These are phyloP conservation scores for Labrus mixtus DNA, from an alignment of 2,113 vertebrate species.

Conservation along the genomic window DNA sequence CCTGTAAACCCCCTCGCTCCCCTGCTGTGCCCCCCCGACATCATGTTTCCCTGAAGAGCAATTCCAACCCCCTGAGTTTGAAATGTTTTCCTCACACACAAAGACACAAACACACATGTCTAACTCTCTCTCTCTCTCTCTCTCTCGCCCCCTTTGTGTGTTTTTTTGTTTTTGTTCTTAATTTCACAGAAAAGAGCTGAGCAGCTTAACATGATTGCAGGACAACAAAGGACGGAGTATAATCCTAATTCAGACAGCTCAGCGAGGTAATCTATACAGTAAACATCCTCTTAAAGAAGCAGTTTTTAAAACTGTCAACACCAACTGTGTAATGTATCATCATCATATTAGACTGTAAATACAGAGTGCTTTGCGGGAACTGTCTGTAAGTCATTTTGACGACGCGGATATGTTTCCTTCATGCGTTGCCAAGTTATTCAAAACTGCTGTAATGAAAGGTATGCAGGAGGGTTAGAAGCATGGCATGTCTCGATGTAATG, in stretches of 20 bases:
- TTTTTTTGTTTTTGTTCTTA: slow-evolving; percentile 63
- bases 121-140: not conserved
- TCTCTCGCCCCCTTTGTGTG: slow-evolving; percentile 42
- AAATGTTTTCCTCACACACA: slow-evolving; percentile 10
- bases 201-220: slow-evolving; percentile 59
- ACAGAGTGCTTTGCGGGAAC: not conserved
- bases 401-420: not conserved
- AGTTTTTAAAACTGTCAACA: slow-evolving; percentile 56
- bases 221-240: slow-evolving; percentile 63
- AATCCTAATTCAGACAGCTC: slow-evolving; percentile 67
- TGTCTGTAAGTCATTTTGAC: not conserved
- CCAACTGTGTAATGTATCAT: slow-evolving; percentile 32
- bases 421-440: not conserved
- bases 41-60: slow-evolving; percentile 68
- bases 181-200: slow-evolving; percentile 57
- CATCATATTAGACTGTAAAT: slow-evolving; percentile 27
- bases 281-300: slow-evolving; percentile 58
- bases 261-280: slow-evolving; percentile 56
- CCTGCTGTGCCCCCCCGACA: slow-evolving; percentile 62
- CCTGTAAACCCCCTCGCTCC: slow-evolving; percentile 40
- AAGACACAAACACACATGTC: not conserved
- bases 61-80: slow-evolving; percentile 45
- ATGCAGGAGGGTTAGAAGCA: not conserved
- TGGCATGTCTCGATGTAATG: slow-evolving; percentile 2
- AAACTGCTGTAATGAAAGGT: not conserved